Percentiles rank a stretch among this genome's conserved stretches.
phyloP scores from a whole-genome alignment of 23 tunicate species.

The Styela plicata region DNA sequence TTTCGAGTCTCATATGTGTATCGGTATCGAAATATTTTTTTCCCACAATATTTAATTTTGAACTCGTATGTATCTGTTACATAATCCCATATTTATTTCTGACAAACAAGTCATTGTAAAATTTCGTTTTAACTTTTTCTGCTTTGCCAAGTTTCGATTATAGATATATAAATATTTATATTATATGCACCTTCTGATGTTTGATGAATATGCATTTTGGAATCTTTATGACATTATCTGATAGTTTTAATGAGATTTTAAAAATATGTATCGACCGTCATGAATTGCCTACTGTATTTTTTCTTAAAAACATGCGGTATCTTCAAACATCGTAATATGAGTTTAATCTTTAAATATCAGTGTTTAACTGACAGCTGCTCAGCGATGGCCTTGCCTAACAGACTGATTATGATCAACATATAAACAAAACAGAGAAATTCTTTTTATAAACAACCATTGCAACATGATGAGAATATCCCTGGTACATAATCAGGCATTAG shows the following conservation, averaged over 20 bases:
- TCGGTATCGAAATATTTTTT: too few species aligned
- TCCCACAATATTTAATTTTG: too few species aligned
- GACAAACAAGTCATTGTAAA: too few species aligned
- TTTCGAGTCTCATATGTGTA: too few species aligned
- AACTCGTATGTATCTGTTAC: too few species aligned
- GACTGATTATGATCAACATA: background rate
- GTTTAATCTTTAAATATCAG: background rate
- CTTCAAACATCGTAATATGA: background rate
- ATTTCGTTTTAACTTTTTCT: too few species aligned
- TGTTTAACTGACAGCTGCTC: background rate
- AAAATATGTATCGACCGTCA: background rate
- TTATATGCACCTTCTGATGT: background rate
- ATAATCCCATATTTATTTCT: too few species aligned
- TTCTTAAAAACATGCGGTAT: background rate
- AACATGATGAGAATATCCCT: background rate
- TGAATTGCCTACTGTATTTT: background rate
- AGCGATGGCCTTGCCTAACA: background rate
- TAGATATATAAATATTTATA: too few species aligned
- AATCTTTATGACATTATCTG: background rate
- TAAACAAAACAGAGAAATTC: background rate
- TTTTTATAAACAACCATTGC: too few species aligned
- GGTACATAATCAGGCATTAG: background rate
- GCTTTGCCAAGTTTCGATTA: too few species aligned
- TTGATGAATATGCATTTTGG: background rate
- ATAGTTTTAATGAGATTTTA: background rate